Percentiles rank a stretch among this genome's conserved stretches.
Evolutionary conservation across 2,888 invertebrate species (phyloP).

Genomic region (Rotaria socialis): DNA sequence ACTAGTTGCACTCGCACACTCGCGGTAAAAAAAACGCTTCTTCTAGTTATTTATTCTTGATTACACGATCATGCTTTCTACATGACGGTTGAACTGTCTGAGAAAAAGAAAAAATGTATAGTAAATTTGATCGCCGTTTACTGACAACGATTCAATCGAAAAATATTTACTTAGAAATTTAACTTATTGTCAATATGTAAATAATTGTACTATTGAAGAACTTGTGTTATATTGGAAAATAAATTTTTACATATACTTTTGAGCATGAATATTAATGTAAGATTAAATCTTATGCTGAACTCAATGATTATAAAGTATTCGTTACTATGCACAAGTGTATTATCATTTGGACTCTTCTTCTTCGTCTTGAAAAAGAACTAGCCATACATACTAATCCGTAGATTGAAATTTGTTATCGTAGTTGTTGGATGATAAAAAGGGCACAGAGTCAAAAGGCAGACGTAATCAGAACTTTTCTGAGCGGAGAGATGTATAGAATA

Average conservation of each 20-base stretch:
- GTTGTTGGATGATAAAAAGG: background rate
- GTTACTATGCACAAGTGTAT: background rate
- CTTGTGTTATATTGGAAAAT: no score
- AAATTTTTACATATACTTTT: background rate
- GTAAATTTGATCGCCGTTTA: no score
- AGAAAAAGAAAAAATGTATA: background rate
- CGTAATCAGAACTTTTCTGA: background rate
- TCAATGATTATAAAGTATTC: background rate
- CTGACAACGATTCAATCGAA: no score
- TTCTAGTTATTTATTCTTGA: background rate
- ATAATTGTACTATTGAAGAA: no score
- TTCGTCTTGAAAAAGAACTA: background rate
- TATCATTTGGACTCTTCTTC: background rate
- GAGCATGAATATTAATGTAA: background rate
- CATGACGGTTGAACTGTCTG: background rate
- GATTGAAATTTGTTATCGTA: background rate
- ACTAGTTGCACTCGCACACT: background rate
- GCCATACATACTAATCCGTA: background rate
- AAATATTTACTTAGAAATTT: no score
- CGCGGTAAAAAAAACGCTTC: no score
- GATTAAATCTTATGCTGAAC: background rate
- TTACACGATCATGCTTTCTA: background rate
- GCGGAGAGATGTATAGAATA: background rate
- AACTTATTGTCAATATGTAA: no score
- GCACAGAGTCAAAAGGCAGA: background rate